Conservation (phyloP, 2,888 invertebrate genomes). For the Drosophila cyrtoloma region DNA sequence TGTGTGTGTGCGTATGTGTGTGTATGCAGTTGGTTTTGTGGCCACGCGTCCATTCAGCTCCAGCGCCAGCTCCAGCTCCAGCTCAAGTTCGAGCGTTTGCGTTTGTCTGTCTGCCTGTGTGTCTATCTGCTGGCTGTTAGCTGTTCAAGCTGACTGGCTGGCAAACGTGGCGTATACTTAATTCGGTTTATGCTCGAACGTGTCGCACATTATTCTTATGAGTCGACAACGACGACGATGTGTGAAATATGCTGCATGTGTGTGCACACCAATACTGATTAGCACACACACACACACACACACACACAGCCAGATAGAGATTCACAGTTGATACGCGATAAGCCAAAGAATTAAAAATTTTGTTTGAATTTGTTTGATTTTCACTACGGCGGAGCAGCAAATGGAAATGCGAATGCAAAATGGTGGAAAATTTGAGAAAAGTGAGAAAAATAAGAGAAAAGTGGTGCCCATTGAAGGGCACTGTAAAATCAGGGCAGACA, state of each 20-base stretch:
- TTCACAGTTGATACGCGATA: constrained; percentile 43
- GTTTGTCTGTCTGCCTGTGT: constrained; percentile 20
- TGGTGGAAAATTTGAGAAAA: constrained; percentile 26
- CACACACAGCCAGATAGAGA: neutral
- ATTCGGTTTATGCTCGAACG: constrained; percentile 78
- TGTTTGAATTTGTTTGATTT: constrained; percentile 73
- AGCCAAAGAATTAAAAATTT: constrained; percentile 66
- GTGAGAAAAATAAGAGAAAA: constrained; percentile 31
- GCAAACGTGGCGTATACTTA: constrained; percentile 77
- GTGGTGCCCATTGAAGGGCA: constrained; percentile 65
- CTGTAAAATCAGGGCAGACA: constrained; percentile 12
- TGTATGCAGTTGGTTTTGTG: constrained; percentile 56
- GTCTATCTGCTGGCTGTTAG: constrained; percentile 19
- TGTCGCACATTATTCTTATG: constrained; percentile 77
- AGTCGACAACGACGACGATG: constrained; percentile 66
- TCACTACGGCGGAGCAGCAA: constrained; percentile 49
- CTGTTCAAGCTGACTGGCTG: constrained; percentile 54
- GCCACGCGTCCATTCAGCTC: constrained; percentile 49
- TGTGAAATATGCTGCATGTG: constrained; percentile 78
- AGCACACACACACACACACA: constrained; percentile 26
- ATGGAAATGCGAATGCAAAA: constrained; percentile 40
- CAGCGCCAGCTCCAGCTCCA: constrained; percentile 5
- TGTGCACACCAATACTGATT: constrained; percentile 74
- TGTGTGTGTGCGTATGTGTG: constrained; percentile 27
- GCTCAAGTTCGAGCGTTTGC: constrained; percentile 17